Conservation (phyloP, 2,888 invertebrate genomes). For the Rhagium mordax region DNA sequence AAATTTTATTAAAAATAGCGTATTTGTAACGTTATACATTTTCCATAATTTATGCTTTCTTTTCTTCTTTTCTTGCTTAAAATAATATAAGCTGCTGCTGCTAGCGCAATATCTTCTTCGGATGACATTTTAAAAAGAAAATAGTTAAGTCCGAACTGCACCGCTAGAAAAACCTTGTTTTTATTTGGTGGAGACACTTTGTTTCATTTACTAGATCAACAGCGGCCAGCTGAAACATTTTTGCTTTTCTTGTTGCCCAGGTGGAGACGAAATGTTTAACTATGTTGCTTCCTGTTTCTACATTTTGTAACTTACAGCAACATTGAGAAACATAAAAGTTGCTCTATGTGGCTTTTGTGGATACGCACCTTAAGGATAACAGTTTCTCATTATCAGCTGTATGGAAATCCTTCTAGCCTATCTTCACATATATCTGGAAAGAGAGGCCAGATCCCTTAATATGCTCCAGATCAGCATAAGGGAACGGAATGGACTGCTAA, state of each 20-base stretch:
- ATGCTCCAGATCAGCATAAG: no score
- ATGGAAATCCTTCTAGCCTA: no score
- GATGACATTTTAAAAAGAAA: constrained; percentile 3
- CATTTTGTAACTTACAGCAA: background rate
- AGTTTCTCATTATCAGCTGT: no score
- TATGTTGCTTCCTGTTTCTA: constrained; percentile 6
- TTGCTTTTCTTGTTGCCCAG: constrained; percentile 4
- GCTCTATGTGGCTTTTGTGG: no score
- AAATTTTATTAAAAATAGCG: no score
- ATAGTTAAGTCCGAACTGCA: constrained; percentile 6
- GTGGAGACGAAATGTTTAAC: constrained; percentile 10
- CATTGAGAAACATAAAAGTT: constrained; percentile 25
- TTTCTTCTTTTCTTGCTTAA: constrained; percentile 13
- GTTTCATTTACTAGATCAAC: constrained; percentile 1
- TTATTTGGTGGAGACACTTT: constrained; percentile 3
- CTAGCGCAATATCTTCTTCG: constrained; percentile 16
- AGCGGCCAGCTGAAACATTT: constrained; percentile 2
- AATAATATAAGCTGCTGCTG: constrained; percentile 27
- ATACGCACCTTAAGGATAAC: constrained; percentile 23
- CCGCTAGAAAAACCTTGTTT: constrained; percentile 9
- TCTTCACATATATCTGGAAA: no score
- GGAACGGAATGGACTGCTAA: no score
- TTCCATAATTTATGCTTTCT: constrained; percentile 53
- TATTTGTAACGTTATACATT: no score
- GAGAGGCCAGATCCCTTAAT: no score